A percentile compares a stretch with the other conserved stretches of the same genome.
Evolutionary conservation across 2,113 vertebrate genomes (phyloP).

Genomic region (Alaudala cheleensis): DNA sequence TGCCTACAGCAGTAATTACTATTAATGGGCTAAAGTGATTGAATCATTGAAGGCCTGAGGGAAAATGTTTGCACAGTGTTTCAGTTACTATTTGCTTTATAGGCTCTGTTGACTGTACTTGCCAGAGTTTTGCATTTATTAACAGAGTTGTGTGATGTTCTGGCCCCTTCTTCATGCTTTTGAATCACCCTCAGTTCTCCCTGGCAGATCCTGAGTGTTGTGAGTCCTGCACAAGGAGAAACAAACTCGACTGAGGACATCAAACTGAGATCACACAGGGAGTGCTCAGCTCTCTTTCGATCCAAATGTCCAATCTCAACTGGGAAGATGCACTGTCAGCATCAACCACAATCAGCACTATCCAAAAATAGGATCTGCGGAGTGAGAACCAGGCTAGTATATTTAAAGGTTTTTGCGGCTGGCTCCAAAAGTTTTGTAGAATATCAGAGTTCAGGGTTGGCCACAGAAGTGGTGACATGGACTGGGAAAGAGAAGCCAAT

Average conservation of each 20-base stretch:
- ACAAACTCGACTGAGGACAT: background rate
- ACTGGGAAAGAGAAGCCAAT: background rate
- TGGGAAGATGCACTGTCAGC: background rate
- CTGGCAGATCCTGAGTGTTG: background rate
- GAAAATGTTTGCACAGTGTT: background rate
- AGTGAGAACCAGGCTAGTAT: background rate
- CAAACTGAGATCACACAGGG: background rate
- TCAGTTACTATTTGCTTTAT: background rate
- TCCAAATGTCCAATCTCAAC: background rate
- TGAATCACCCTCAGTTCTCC: background rate
- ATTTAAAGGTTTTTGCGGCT: background rate
- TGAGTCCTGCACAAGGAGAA: background rate
- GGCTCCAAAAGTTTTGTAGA: background rate
- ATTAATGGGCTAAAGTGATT: background rate
- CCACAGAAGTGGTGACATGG: background rate
- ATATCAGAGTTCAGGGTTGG: background rate
- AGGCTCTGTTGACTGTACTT: background rate
- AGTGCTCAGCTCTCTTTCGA: background rate
- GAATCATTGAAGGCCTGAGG: background rate
- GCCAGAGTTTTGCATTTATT: background rate
- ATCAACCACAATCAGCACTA: background rate
- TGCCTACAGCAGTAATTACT: background rate
- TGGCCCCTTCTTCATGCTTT: background rate
- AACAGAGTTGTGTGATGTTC: background rate
- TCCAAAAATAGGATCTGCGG: background rate